These are phyloP conservation scores for Eupristina koningsbergeri DNA, from an alignment of 1,140 invertebrate species.

Conservation along the genomic window DNA sequence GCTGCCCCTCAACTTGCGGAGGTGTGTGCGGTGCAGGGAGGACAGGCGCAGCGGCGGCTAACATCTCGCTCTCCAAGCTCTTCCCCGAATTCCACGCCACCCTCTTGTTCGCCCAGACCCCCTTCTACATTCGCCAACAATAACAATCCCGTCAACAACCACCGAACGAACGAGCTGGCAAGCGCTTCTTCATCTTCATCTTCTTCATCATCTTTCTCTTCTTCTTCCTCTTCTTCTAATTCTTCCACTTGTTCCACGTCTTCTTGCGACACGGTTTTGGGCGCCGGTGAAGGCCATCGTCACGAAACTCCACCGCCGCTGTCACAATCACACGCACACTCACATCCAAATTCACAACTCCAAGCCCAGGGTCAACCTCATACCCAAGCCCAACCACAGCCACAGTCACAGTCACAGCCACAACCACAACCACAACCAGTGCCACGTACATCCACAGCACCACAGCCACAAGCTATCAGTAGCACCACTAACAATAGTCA, in stretches of 20 bases:
- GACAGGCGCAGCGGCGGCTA: conserved; percentile 69
- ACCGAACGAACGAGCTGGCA: conserved; percentile 17
- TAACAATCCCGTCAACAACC: conserved; percentile 6
- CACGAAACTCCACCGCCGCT: conserved; percentile 50
- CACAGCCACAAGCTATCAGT: conserved; percentile 56
- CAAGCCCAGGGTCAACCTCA: conserved; percentile 54
- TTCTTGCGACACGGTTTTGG: conserved; percentile 24
- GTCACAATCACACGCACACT: conserved; percentile 52
- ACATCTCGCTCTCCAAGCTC: conserved; percentile 69
- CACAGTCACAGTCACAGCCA: conserved; percentile 57
- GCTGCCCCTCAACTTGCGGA: conserved; percentile 68
- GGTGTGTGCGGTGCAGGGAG: conserved; percentile 74
- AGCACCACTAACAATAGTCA: conserved; percentile 61
- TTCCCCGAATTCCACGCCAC: conserved; percentile 64
- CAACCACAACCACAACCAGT: conserved; percentile 56
- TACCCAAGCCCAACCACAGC: conserved; percentile 57
- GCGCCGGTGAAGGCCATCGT: conserved; percentile 32
- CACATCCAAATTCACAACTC: conserved; percentile 56
- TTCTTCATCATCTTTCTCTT: conserved; percentile 32
- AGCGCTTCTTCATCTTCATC: conserved; percentile 45
- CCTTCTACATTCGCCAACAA: conserved; percentile 61
- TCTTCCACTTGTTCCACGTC: conserved; percentile 32
- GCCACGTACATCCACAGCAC: conserved; percentile 62
- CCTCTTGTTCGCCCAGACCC: conserved; percentile 67
- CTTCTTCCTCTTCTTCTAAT: conserved; percentile 46